Percentiles rank a stretch among this genome's conserved stretches.
phyloP scores from a whole-genome alignment of 2,888 invertebrate species.

The Euproctis similis region DNA sequence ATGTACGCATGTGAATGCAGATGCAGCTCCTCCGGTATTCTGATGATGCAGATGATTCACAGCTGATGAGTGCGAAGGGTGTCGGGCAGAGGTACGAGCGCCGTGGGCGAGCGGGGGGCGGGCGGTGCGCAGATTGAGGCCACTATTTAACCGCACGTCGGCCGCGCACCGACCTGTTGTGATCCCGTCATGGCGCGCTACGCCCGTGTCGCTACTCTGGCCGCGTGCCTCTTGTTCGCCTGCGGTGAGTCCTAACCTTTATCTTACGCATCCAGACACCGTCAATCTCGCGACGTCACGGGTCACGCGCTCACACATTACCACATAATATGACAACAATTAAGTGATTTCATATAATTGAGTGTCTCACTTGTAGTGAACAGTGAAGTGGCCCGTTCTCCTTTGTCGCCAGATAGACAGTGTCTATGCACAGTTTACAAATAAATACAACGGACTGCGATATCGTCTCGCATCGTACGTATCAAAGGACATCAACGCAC shows the following conservation, averaged over 20 bases:
- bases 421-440: slow-evolving; percentile 47
- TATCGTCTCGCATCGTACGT: slow-evolving; percentile 51
- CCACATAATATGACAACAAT: slow-evolving; percentile 41
- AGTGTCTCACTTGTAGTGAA: slow-evolving; percentile 60
- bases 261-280: slow-evolving; percentile 62
- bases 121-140: slow-evolving; percentile 73
- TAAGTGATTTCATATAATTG: slow-evolving; percentile 52
- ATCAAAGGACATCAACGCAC: slow-evolving; percentile 52
- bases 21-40: slow-evolving; percentile 23
- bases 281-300: slow-evolving; percentile 68
- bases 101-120: slow-evolving; percentile 72
- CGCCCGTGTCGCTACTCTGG: slow-evolving; percentile 75
- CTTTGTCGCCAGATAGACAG: slow-evolving; percentile 58
- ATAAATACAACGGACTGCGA: slow-evolving; percentile 51
- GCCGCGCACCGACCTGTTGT: slow-evolving; percentile 76
- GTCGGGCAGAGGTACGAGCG: slow-evolving; percentile 62
- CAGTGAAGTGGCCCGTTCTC: slow-evolving; percentile 58
- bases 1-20: slow-evolving; percentile 9
- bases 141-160: slow-evolving; percentile 73
- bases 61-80: slow-evolving; percentile 67
- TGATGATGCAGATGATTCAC: slow-evolving; percentile 54
- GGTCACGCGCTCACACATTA: slow-evolving; percentile 48
- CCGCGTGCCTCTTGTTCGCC: slow-evolving; percentile 73
- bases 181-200: slow-evolving; percentile 77
- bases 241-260: slow-evolving; percentile 76